phyloP scores from a whole-genome alignment of 2,797 vertebrate genomes.

The Schizopygopsis malacanthus region DNA sequence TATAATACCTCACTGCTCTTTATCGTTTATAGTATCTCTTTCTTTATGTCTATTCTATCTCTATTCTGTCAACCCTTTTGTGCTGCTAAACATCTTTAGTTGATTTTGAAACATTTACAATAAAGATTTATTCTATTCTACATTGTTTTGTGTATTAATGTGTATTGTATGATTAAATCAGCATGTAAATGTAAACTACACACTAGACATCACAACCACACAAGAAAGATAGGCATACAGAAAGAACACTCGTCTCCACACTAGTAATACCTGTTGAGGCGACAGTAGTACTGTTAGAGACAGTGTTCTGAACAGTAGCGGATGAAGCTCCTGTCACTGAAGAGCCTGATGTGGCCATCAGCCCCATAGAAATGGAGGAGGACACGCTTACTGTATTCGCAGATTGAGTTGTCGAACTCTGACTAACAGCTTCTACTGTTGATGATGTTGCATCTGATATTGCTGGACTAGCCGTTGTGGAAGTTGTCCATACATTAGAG shows the following conservation, averaged over 20 bases:
- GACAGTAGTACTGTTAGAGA: neutral
- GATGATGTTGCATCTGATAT: too few relatives aligned
- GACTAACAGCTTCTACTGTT: neutral
- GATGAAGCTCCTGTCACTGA: neutral
- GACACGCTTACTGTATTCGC: accelerated
- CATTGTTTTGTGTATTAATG: neutral
- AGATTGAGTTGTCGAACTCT: neutral
- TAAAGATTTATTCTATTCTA: neutral
- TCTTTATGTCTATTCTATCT: too few relatives aligned
- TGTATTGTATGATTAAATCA: neutral
- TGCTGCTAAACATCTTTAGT: neutral
- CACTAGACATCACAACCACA: neutral
- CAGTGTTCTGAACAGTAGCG: accelerated
- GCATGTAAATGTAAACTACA: neutral
- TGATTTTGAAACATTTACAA: neutral
- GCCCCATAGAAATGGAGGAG: neutral
- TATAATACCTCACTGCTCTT: too few relatives aligned
- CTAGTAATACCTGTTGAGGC: neutral
- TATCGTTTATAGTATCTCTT: too few relatives aligned
- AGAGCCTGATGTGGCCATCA: neutral
- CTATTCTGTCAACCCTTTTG: neutral
- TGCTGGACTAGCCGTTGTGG: accelerated
- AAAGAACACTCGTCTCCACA: neutral
- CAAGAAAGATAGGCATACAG: neutral
- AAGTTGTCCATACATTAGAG: slow-evolving; percentile 50